phyloP scores from a whole-genome alignment of 2,113 vertebrate species.

The Saguinus imperator region DNA sequence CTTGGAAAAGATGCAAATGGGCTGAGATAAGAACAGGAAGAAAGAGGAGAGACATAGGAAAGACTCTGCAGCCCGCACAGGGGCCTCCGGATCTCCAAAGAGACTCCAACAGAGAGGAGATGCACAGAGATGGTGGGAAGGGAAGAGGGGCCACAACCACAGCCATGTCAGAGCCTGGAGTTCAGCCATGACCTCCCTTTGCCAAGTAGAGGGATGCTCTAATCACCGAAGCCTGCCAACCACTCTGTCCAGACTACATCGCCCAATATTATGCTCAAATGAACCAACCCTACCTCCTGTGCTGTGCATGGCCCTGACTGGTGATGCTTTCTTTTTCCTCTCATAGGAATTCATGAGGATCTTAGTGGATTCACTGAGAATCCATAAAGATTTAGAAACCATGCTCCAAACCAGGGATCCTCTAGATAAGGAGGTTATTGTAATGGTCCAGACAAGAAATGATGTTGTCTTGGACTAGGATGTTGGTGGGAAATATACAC shows the following conservation, averaged over 20 bases:
- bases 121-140: not conserved
- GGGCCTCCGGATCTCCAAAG: not conserved
- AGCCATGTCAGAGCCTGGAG: not conserved
- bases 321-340: not conserved
- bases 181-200: not conserved
- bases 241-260: not conserved
- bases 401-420: not conserved
- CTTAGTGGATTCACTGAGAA: not conserved
- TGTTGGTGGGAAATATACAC: not conserved
- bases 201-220: not conserved
- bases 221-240: not conserved
- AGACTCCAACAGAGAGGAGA: not conserved
- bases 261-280: not conserved
- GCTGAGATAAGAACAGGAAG: not conserved
- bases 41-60: not conserved
- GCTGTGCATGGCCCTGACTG: not conserved
- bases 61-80: not conserved
- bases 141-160: not conserved
- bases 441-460: not conserved
- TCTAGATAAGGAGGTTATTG: not conserved
- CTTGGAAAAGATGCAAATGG: not conserved
- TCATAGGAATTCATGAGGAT: not conserved
- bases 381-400: not conserved
- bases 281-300: not conserved
- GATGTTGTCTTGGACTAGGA: not conserved